Conservation (phyloP, 2,113 vertebrate species). For the Oxyruncus cristatus region DNA sequence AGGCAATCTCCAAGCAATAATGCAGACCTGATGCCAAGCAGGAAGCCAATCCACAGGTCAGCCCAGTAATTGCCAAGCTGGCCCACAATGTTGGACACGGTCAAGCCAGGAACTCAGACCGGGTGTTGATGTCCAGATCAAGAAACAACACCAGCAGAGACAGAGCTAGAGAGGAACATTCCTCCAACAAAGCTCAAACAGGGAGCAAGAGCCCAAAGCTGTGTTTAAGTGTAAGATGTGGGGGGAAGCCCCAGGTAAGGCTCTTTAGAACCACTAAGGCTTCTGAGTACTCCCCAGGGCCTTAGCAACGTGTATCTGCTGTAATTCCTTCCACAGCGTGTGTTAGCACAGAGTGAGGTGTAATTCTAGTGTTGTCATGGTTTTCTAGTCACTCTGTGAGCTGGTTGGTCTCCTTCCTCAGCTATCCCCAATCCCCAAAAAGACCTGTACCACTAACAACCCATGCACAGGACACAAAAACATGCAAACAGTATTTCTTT, state of each 20-base stretch:
- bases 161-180: rapidly evolving
- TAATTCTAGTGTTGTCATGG: neutral
- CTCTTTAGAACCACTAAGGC: neutral
- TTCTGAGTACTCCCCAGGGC: neutral
- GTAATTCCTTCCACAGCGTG: neutral
- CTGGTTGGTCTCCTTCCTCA: neutral
- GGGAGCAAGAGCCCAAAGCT: rapidly evolving
- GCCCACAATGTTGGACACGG: rapidly evolving
- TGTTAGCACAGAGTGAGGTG: neutral
- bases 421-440: rapidly evolving
- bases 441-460: neutral
- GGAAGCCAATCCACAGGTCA: neutral
- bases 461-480: neutral
- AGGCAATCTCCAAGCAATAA: neutral
- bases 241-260: neutral
- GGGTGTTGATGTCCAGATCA: rapidly evolving
- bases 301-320: rapidly evolving
- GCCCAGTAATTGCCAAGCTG: rapidly evolving
- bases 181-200: rapidly evolving
- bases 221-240: neutral
- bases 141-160: rapidly evolving
- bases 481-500: neutral
- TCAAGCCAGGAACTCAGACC: neutral
- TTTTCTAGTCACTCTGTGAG: neutral
- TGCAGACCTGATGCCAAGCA: neutral